These are phyloP conservation scores for Phyllostomus discolor DNA, from an alignment of 2,113 vertebrate genomes.

Conservation along the genomic window DNA sequence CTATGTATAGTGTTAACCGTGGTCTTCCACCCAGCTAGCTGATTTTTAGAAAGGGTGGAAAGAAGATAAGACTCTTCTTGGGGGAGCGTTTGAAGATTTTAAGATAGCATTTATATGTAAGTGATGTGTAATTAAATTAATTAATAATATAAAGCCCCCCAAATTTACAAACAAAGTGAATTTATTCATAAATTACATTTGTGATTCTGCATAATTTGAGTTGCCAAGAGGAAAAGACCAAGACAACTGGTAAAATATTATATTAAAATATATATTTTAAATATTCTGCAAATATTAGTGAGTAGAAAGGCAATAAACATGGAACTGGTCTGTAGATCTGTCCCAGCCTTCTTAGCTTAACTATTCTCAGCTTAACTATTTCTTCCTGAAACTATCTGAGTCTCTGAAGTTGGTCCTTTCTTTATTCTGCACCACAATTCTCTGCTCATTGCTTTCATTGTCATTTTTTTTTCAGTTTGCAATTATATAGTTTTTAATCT, in stretches of 20 bases:
- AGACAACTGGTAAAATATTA: not conserved
- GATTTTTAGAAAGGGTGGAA: no score
- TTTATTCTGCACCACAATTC: not conserved
- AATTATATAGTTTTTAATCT: not conserved
- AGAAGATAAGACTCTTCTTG: no score
- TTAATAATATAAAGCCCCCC: not conserved
- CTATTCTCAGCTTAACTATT: not conserved
- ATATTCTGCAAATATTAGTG: not conserved
- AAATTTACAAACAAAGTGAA: not conserved
- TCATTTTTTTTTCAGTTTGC: not conserved
- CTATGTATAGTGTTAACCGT: no score
- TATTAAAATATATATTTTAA: not conserved
- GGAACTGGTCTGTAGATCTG: not conserved
- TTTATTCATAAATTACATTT: slow-evolving; percentile 14
- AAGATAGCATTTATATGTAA: slow-evolving; percentile 7
- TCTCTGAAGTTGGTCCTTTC: not conserved
- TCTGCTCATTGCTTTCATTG: not conserved
- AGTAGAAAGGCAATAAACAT: not conserved
- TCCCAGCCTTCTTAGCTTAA: not conserved
- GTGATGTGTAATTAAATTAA: not conserved
- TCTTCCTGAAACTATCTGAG: not conserved
- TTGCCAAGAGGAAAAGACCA: not conserved
- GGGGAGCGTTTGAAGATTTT: not conserved
- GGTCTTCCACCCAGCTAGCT: no score
- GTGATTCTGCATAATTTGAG: not conserved